Evolutionary conservation across 2,113 vertebrate species (phyloP).

Genomic region (Ameiurus melas): DNA sequence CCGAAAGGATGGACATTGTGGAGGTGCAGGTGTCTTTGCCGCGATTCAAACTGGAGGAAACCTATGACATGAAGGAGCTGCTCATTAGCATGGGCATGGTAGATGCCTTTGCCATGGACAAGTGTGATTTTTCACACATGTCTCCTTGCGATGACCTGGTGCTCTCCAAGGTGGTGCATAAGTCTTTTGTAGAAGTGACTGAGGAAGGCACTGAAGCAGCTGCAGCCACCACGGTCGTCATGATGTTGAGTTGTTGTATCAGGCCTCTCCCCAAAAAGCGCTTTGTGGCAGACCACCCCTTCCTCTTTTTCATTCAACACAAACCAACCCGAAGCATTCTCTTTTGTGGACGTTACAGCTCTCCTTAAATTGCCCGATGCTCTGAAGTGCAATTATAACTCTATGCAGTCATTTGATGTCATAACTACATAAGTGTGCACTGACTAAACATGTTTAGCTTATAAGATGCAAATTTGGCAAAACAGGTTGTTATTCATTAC

Average conservation of each 20-base stretch:
- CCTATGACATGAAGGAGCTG: slow-evolving; percentile 68
- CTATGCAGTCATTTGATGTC: neutral
- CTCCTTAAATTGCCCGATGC: slow-evolving; percentile 65
- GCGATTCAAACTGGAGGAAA: too few species aligned
- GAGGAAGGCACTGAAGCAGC: slow-evolving; percentile 88
- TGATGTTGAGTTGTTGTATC: slow-evolving; percentile 66
- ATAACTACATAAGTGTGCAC: neutral
- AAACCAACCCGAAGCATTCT: slow-evolving; percentile 76
- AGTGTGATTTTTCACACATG: slow-evolving; percentile 79
- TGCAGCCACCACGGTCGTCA: slow-evolving; percentile 72
- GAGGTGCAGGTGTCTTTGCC: slow-evolving; percentile 72
- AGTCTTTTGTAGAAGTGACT: slow-evolving; percentile 85
- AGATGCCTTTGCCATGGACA: slow-evolving; percentile 65
- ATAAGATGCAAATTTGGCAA: neutral
- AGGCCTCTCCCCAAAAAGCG: slow-evolving; percentile 39
- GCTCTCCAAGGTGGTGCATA: slow-evolving; percentile 84
- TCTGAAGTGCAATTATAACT: neutral
- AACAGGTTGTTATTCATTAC: too few species aligned
- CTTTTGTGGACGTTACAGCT: slow-evolving; percentile 80
- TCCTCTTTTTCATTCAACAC: slow-evolving; percentile 85
- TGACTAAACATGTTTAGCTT: neutral
- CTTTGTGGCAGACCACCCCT: slow-evolving; percentile 87
- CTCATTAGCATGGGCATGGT: slow-evolving; percentile 73
- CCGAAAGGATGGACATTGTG: slow-evolving; percentile 65
- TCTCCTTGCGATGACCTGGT: slow-evolving; percentile 72